phyloP scores from a whole-genome alignment of 2,113 vertebrate species.

The Syrmaticus mikado region DNA sequence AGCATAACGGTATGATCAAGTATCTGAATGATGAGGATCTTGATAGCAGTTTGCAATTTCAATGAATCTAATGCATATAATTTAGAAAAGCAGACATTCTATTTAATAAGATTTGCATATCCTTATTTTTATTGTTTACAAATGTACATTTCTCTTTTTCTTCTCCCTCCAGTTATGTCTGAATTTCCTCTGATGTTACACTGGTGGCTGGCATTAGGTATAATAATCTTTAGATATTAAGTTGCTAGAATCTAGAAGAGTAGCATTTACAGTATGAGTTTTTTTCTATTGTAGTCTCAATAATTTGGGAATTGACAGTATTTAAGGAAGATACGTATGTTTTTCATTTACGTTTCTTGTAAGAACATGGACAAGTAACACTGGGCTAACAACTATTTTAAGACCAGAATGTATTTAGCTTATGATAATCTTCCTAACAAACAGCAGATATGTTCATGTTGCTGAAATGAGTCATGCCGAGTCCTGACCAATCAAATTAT shows the following conservation, averaged over 20 bases:
- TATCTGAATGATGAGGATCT: not conserved
- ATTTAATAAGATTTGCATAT: not conserved
- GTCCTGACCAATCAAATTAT: not conserved
- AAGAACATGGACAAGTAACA: not conserved
- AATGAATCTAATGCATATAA: not conserved
- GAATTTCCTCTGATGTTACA: conserved; percentile 87
- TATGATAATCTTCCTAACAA: not conserved
- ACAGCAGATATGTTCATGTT: not conserved
- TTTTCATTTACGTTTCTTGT: not conserved
- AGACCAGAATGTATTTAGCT: not conserved
- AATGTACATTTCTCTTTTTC: not conserved
- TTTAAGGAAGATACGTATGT: not conserved
- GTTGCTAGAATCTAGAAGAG: not conserved
- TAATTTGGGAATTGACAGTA: not conserved
- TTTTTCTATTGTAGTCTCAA: not conserved
- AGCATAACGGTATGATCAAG: not conserved
- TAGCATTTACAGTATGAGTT: not conserved
- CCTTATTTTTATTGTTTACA: not conserved
- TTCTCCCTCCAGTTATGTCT: conserved; percentile 81
- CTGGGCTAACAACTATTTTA: not conserved
- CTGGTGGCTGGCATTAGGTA: conserved; percentile 90
- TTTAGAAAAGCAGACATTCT: not conserved
- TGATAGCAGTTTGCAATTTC: not conserved
- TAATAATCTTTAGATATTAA: not conserved
- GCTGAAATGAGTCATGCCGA: not conserved